Evolutionary conservation across 2,888 invertebrate species (phyloP).

Genomic region (Listrodromus nycthemerus): DNA sequence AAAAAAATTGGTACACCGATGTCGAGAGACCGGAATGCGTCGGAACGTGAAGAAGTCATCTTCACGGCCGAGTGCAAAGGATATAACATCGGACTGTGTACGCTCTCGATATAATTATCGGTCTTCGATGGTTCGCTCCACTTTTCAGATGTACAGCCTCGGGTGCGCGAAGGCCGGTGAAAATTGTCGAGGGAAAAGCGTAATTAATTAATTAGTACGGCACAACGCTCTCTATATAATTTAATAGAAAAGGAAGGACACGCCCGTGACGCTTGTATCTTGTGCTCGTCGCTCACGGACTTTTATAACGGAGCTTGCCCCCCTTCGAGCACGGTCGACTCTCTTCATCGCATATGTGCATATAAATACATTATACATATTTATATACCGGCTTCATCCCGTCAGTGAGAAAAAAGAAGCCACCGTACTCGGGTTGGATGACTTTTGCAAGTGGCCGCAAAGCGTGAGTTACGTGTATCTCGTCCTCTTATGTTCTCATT

Average conservation of each 20-base stretch:
- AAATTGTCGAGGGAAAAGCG: conserved; percentile 60
- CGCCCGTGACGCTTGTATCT: conserved; percentile 36
- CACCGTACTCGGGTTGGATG: conserved; percentile 20
- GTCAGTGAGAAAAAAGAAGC: neutral
- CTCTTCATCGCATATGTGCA: conserved; percentile 3
- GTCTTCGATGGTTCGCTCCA: conserved; percentile 33
- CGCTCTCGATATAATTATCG: conserved; percentile 28
- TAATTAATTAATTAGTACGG: conserved; percentile 55
- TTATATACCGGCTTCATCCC: conserved; percentile 23
- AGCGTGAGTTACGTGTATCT: conserved; percentile 25
- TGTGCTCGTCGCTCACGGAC: conserved; percentile 20
- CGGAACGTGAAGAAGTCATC: conserved; percentile 10
- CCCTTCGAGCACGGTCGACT: neutral
- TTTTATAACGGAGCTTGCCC: conserved; percentile 41
- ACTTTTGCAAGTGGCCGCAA: conserved; percentile 40
- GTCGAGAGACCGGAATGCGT: conserved; percentile 4
- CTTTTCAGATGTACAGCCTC: conserved; percentile 19
- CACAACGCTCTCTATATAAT: conserved; percentile 32
- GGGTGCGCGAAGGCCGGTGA: conserved; percentile 33
- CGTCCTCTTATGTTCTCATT: conserved; percentile 49
- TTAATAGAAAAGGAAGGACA: conserved; percentile 53
- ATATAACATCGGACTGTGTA: neutral
- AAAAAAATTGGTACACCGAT: neutral
- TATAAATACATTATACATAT: neutral
- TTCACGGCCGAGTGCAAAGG: neutral